These are phyloP conservation scores for Cinclus mexicanus DNA, from an alignment of 2,113 vertebrate species.

Conservation along the genomic window DNA sequence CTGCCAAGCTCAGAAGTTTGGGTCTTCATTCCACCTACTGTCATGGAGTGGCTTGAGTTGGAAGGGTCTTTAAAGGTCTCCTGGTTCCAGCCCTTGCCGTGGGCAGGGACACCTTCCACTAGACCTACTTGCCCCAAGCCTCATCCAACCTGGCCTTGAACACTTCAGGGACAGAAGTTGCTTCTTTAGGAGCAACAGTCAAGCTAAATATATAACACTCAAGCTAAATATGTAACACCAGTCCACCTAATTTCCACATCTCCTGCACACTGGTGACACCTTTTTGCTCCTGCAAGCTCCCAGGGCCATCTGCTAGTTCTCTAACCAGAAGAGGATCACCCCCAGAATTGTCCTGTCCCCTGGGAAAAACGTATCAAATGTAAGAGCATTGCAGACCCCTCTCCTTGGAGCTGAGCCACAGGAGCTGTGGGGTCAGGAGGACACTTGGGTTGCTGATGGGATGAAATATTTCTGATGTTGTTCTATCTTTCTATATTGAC, in stretches of 20 bases:
- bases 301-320: background rate
- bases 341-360: background rate
- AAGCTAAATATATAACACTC: background rate
- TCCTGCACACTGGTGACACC: background rate
- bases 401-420: background rate
- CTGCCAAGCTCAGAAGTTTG: background rate
- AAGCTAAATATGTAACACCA: rapidly evolving
- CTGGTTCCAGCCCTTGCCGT: background rate
- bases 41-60: no score
- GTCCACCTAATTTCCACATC: background rate
- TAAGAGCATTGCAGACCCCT: background rate
- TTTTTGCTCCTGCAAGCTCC: background rate
- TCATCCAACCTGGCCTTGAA: background rate
- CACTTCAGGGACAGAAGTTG: background rate
- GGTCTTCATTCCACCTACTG: background rate
- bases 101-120: background rate
- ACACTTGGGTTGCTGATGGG: background rate
- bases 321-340: background rate
- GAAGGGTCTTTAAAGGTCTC: background rate
- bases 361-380: background rate
- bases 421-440: background rate
- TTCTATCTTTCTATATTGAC: background rate
- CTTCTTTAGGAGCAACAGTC: background rate
- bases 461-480: background rate
- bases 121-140: background rate